Evolutionary conservation across 2,888 invertebrate species (phyloP).

Genomic region (Oscheius sp.): DNA sequence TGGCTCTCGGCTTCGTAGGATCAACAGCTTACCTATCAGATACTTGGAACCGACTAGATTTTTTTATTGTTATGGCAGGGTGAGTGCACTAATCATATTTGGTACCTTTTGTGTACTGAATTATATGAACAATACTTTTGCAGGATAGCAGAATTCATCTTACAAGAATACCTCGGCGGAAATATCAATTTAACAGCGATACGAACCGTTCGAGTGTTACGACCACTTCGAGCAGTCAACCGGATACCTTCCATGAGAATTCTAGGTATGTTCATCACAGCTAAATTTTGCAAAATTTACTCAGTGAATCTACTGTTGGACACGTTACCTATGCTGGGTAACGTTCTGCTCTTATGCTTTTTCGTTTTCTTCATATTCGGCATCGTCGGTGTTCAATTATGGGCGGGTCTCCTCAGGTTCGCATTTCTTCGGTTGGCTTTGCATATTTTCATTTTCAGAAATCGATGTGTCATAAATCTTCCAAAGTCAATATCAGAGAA

Average conservation of each 20-base stretch:
- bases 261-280: constrained; percentile 53
- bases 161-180: constrained; percentile 84
- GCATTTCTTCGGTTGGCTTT: constrained; percentile 82
- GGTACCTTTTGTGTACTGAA: neutral
- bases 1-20: constrained; percentile 95
- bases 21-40: constrained; percentile 92
- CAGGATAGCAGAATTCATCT: constrained; percentile 78
- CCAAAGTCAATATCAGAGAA: constrained; percentile 61
- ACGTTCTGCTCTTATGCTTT: constrained; percentile 94
- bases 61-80: constrained; percentile 97
- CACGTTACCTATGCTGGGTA: constrained; percentile 98
- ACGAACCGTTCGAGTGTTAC: constrained; percentile 93
- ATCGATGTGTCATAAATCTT: constrained; percentile 71
- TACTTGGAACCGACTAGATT: constrained; percentile 97
- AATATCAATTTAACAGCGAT: constrained; percentile 98
- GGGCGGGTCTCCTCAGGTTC: constrained; percentile 96
- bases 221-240: constrained; percentile 97
- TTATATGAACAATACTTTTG: constrained; percentile 44
- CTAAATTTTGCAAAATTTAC: neutral
- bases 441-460: constrained; percentile 49
- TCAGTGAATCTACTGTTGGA: constrained; percentile 94
- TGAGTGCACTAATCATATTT: constrained; percentile 74
- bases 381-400: constrained; percentile 98
- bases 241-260: constrained; percentile 90
- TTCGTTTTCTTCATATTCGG: constrained; percentile 99